phyloP scores from a whole-genome alignment of 2,113 vertebrate genomes.

The Megalops atlanticus region DNA sequence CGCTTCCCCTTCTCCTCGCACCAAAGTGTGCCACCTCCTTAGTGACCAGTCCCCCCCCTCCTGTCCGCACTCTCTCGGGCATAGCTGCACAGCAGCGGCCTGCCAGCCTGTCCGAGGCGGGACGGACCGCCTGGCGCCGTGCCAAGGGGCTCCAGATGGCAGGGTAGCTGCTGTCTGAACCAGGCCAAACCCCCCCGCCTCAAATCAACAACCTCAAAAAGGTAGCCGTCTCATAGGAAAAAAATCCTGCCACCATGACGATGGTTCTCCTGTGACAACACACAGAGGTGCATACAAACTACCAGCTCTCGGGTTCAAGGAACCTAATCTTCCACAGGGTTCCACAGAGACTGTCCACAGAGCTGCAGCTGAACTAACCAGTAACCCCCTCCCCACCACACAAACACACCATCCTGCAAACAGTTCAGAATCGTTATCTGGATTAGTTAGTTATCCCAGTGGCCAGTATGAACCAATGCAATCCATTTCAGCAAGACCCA shows the following conservation, averaged over 20 bases:
- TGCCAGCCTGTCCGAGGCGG: background rate
- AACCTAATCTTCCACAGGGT: background rate
- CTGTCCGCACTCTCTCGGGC: background rate
- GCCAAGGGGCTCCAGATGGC: constrained; percentile 8
- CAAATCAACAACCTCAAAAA: background rate
- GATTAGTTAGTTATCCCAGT: background rate
- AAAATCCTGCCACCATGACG: too few relatives aligned
- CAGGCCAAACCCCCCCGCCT: background rate
- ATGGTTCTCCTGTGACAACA: too few relatives aligned
- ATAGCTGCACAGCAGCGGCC: background rate
- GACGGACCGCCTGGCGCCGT: background rate
- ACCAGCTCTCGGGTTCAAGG: background rate
- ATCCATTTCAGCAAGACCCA: background rate
- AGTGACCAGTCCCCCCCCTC: constrained; percentile 13
- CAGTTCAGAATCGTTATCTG: background rate
- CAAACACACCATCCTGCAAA: background rate
- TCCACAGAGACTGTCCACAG: background rate
- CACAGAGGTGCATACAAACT: background rate
- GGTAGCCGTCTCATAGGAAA: too few relatives aligned
- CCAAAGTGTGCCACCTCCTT: constrained; percentile 28
- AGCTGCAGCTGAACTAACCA: background rate
- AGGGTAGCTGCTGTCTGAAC: too few relatives aligned
- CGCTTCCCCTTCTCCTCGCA: background rate
- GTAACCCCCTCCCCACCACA: background rate
- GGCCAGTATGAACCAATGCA: background rate